Conservation (phyloP, 2,113 vertebrate species). For the Herpetotheres cachinnans region DNA sequence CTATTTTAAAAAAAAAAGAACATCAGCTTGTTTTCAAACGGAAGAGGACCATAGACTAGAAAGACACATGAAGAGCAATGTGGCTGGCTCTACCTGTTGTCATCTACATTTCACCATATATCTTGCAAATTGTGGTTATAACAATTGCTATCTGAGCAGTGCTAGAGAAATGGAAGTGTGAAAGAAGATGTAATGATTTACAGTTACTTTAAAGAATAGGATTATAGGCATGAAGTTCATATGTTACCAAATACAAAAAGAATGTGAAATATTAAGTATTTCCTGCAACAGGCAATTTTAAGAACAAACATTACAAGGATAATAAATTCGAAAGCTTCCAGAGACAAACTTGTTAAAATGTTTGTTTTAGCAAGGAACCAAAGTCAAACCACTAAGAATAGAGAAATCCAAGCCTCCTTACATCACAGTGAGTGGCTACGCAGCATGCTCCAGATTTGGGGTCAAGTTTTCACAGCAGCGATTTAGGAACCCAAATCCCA, state of each 20-base stretch:
- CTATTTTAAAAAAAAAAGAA: not conserved
- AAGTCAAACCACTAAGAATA: not conserved
- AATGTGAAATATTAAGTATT: not conserved
- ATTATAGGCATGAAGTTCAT: not conserved
- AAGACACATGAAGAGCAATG: not conserved
- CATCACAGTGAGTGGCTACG: not conserved
- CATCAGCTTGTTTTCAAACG: not conserved
- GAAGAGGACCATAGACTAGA: not conserved
- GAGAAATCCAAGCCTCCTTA: not conserved
- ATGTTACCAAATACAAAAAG: not conserved
- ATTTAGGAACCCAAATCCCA: not conserved
- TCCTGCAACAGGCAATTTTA: not conserved
- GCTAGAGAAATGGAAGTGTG: not conserved
- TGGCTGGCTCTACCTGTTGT: not conserved
- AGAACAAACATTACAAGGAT: not conserved
- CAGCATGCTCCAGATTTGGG: not conserved
- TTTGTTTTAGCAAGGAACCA: constrained; percentile 1
- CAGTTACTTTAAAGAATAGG: not conserved
- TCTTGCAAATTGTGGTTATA: not conserved
- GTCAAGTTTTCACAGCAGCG: not conserved
- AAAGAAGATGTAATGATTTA: not conserved
- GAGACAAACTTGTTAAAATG: not conserved
- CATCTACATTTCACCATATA: not conserved
- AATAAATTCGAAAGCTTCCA: not conserved
- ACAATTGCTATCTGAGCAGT: not conserved